Conservation (phyloP, 2,888 invertebrate species). For the Dinocampus coccinellae region DNA sequence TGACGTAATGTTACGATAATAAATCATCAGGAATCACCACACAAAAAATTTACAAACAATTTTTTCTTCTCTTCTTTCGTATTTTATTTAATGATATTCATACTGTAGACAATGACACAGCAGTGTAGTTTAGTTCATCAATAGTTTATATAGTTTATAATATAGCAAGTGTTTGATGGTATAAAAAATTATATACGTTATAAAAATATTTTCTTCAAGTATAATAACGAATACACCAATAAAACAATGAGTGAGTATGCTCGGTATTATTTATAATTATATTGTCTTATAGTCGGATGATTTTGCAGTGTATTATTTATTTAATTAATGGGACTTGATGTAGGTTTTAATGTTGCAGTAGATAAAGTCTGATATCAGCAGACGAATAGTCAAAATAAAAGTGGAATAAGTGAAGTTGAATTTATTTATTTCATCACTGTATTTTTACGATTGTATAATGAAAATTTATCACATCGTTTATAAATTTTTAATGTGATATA, state of each 20-base stretch:
- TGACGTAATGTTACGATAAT: not conserved
- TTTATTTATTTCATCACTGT: not conserved
- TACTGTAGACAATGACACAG: not conserved
- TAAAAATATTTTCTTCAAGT: no score
- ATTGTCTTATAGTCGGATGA: not conserved
- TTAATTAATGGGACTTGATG: constrained; percentile 5
- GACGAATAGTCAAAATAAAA: not conserved
- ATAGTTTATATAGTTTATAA: no score
- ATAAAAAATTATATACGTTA: no score
- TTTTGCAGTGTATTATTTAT: no score
- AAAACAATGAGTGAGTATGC: constrained; percentile 42
- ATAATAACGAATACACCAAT: no score
- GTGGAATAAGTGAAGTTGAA: not conserved
- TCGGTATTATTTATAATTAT: constrained; percentile 41
- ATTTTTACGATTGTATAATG: not conserved
- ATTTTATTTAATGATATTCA: no score
- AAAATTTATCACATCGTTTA: not conserved
- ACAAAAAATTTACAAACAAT: no score
- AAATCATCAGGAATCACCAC: not conserved
- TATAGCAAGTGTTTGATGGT: no score
- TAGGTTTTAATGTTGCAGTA: not conserved
- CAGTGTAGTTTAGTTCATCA: constrained; percentile 21
- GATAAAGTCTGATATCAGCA: not conserved
- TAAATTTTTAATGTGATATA: not conserved
- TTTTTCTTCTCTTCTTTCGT: no score